Percentiles rank a stretch among this genome's conserved stretches.
Conservation (phyloP, 2,888 invertebrate genomes). For the Dorcus parallelipipedus region DNA sequence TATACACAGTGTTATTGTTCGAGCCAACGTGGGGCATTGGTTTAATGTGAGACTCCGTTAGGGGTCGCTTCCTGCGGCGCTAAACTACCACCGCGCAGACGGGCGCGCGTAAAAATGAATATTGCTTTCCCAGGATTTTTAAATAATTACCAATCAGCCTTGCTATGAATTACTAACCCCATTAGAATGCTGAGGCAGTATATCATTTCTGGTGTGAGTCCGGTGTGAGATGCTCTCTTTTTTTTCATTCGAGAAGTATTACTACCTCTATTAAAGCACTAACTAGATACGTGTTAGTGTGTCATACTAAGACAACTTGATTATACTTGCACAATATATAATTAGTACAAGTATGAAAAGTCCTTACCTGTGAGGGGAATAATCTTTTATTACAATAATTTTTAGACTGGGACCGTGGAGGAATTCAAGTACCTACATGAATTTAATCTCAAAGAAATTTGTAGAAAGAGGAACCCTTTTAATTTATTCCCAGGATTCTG, state of each 20-base stretch:
- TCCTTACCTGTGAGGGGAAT: too few relatives aligned
- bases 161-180: too few relatives aligned
- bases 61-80: slow-evolving; percentile 10
- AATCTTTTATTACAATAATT: too few relatives aligned
- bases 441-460: too few relatives aligned
- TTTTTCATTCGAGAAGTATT: too few relatives aligned
- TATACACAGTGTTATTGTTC: slow-evolving; percentile 15
- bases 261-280: neutral
- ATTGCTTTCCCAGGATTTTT: slow-evolving; percentile 1
- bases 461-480: too few relatives aligned
- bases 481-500: too few relatives aligned
- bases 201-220: too few relatives aligned
- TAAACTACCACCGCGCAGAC: neutral
- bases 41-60: slow-evolving; percentile 4
- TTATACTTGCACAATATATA: neutral
- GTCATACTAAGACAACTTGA: slow-evolving; percentile 1
- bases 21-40: slow-evolving; percentile 8
- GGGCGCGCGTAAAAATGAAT: slow-evolving; percentile 7
- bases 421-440: too few relatives aligned
- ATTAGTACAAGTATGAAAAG: neutral
- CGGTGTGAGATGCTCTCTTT: too few relatives aligned
- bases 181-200: too few relatives aligned
- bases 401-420: too few relatives aligned
- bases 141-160: neutral
- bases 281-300: neutral